Percentiles rank a stretch among this genome's conserved stretches.
phyloP scores from a whole-genome alignment of 2,113 vertebrate species.

The Marmota flaviventris region DNA sequence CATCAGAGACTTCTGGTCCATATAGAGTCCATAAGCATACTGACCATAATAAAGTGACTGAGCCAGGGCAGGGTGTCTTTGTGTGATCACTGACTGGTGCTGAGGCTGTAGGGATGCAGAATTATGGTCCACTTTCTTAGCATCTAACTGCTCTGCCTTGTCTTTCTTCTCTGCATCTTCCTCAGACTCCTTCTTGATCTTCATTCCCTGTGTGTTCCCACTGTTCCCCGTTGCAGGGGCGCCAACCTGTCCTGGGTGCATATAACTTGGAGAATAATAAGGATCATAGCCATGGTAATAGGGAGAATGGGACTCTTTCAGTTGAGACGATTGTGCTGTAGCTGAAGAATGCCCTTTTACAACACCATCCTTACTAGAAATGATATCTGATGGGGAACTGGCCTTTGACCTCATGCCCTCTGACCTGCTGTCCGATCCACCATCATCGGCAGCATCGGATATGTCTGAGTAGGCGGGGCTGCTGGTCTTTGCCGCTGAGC shows the following conservation, averaged over 20 bases:
- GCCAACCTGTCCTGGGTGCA: conserved; percentile 93
- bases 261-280: conserved; percentile 96
- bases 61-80: conserved; percentile 97
- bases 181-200: conserved; percentile 93
- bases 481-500: conserved; percentile 93
- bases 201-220: conserved; percentile 89
- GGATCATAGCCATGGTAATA: conserved; percentile 97
- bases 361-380: conserved; percentile 90
- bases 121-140: conserved; percentile 91
- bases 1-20: conserved; percentile 98
- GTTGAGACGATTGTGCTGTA: conserved; percentile 87
- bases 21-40: conserved; percentile 96
- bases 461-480: conserved; percentile 99
- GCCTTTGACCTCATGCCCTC: conserved; percentile 95
- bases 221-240: conserved; percentile 89
- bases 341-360: conserved; percentile 92
- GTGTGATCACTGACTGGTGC: conserved; percentile 97
- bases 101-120: conserved; percentile 92
- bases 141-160: conserved; percentile 89
- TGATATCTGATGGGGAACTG: conserved; percentile 92
- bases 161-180: conserved; percentile 93
- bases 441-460: conserved; percentile 97
- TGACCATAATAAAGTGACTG: conserved; percentile 99
- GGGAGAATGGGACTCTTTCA: conserved; percentile 95
- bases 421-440: conserved; percentile 94